Base-by-base conservation (phyloP, 2,888 invertebrate species). In the Himalopsyche anomala region DNA sequence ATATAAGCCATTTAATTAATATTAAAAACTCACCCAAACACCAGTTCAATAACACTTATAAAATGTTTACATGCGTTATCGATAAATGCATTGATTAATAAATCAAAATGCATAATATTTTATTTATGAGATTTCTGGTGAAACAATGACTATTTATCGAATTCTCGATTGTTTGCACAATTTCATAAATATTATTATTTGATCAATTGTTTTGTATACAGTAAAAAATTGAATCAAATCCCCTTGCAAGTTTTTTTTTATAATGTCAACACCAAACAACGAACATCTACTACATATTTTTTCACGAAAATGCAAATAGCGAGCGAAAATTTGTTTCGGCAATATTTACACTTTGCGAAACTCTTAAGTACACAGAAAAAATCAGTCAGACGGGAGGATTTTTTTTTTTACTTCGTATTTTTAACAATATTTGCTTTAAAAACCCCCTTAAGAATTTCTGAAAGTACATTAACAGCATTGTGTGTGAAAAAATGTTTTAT, bases 281-380 rank as follows among this genome's bases (percentile, higher is more conserved):
- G 19, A 28, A 62, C 62, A 28, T 62, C 19, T 8, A 19, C 62
- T 8, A 19, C 19, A 19, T 62, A 19, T 45, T 45, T 62, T 62
- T 62, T 62, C 62, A 28, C 62, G 15, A 62, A 62, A 62, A 62
- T 62, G 62, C 62, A 62, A 62, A 62, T 62, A 62, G 28, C 62
- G 62, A 62, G 62, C 19, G 19, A 62, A 62, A 62, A 62, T 62
- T 62, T 62, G 62, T 62, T 62, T 62, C 19, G 62, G 62, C 62
- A 62, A 62, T 62, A 62, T 62, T 62, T 62, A 62, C 62, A 62
- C 62, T 62, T 62, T 19, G n/a, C 11, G 2, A 62, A 62, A 62
- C 62, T 62, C 62, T 62, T 62, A 62, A 62, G 28, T 28, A 28
- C 11, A 62, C 62, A 28, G 17, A 62, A 62, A 62, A 62, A 62